Conservation (phyloP, 2,797 vertebrate genomes). For the Hoplostethus mediterraneus region DNA sequence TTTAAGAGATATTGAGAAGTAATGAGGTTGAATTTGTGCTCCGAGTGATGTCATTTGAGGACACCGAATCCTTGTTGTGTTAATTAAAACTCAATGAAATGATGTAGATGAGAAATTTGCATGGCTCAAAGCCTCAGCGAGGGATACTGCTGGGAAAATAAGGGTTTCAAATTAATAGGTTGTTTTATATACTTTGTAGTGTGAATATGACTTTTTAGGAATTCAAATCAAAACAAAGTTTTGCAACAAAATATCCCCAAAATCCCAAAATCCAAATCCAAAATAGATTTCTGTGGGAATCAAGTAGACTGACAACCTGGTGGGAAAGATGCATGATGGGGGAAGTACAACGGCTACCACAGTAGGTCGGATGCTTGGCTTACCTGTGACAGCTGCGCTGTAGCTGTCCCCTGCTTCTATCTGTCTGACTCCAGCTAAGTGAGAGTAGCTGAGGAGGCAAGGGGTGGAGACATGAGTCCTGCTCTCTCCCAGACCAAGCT, state of each 20-base stretch:
- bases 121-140: constrained; percentile 76
- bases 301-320: too few relatives aligned
- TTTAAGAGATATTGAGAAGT: constrained; percentile 73
- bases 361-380: constrained; percentile 28
- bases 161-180: constrained; percentile 67
- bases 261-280: background rate
- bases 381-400: constrained; percentile 67
- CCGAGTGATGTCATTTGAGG: constrained; percentile 80
- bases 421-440: constrained; percentile 37
- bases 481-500: constrained; percentile 70
- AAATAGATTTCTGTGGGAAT: too few relatives aligned
- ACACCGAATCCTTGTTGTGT: constrained; percentile 83
- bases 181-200: constrained; percentile 60
- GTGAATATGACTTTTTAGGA: constrained; percentile 44
- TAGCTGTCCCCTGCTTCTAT: constrained; percentile 68
- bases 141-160: constrained; percentile 73
- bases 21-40: constrained; percentile 82
- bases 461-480: constrained; percentile 47
- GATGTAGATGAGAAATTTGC: constrained; percentile 76
- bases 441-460: constrained; percentile 47
- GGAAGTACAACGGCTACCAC: background rate
- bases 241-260: background rate
- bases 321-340: too few relatives aligned
- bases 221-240: constrained; percentile 11
- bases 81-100: constrained; percentile 83